phyloP scores from a whole-genome alignment of 2,797 vertebrate genomes.

The Apogon talboti region DNA sequence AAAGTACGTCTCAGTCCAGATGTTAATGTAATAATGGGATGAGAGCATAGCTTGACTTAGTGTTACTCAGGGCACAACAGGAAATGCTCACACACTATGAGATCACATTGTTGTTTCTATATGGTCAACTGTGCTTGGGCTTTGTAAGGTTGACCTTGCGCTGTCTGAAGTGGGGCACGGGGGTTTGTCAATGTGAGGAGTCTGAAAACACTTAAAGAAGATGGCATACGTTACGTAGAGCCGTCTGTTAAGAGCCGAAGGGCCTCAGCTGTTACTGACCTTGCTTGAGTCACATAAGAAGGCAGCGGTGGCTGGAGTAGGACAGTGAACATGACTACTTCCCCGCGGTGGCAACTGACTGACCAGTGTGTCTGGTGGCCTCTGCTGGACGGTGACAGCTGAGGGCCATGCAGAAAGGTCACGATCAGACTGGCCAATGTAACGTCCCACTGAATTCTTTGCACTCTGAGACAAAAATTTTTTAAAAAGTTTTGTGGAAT shows the following conservation, averaged over 20 bases:
- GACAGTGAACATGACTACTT: conserved; percentile 53
- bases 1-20: neutral
- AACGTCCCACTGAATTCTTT: conserved; percentile 21
- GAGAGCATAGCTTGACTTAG: no score
- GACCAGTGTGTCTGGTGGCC: conserved; percentile 66
- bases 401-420: conserved; percentile 65
- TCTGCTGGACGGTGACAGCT: conserved; percentile 67
- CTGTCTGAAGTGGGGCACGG: conserved; percentile 5
- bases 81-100: neutral
- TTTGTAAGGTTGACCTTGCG: conserved; percentile 42
- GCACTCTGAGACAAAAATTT: neutral
- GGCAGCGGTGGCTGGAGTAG: conserved; percentile 37
- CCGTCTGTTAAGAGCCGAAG: conserved; percentile 51
- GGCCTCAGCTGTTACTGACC: conserved; percentile 65
- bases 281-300: conserved; percentile 61
- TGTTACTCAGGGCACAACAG: neutral
- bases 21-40: neutral
- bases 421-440: conserved; percentile 42
- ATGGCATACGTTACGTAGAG: conserved; percentile 47
- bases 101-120: neutral
- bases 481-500: neutral
- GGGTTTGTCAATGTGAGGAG: conserved; percentile 26
- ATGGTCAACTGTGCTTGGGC: neutral
- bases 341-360: conserved; percentile 46
- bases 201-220: conserved; percentile 47